A percentile compares a stretch with the other conserved stretches of the same genome.
Evolutionary conservation across 2,888 invertebrate genomes (phyloP).

Genomic region (Seira sanloemensis): DNA sequence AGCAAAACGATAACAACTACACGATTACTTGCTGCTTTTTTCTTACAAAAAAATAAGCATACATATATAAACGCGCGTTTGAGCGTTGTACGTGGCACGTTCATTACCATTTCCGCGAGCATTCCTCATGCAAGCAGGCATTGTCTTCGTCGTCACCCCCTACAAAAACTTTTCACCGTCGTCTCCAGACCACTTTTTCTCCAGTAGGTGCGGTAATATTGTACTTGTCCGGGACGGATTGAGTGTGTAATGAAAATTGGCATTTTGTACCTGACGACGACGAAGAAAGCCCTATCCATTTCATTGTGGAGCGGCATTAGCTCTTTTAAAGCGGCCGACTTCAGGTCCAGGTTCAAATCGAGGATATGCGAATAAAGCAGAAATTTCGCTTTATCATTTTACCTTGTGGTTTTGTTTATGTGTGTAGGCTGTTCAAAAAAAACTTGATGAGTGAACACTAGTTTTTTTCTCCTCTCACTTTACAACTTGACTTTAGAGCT

Average conservation of each 20-base stretch:
- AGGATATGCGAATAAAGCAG: neutral
- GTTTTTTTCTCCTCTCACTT: neutral
- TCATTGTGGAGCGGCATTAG: neutral
- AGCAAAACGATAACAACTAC: neutral
- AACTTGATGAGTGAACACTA: neutral
- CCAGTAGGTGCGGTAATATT: constrained; percentile 1
- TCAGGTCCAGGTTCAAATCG: neutral
- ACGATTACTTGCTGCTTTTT: neutral
- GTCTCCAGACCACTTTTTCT: neutral
- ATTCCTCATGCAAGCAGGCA: neutral
- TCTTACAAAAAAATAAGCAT: no score
- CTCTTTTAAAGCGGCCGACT: neutral
- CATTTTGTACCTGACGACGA: constrained; percentile 15
- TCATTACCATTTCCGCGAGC: constrained; percentile 23
- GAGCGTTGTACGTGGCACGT: constrained; percentile 25
- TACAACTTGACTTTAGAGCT: no score
- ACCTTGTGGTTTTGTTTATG: neutral
- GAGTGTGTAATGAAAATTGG: constrained; percentile 42
- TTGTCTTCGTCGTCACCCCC: neutral
- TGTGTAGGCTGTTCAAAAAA: neutral
- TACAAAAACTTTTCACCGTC: neutral
- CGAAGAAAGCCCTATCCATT: neutral
- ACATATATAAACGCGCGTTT: no score
- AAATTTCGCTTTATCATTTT: neutral
- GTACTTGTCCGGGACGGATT: no score